Evolutionary conservation across 2,888 invertebrate species (phyloP).

Genomic region (Leptopilina syphax): DNA sequence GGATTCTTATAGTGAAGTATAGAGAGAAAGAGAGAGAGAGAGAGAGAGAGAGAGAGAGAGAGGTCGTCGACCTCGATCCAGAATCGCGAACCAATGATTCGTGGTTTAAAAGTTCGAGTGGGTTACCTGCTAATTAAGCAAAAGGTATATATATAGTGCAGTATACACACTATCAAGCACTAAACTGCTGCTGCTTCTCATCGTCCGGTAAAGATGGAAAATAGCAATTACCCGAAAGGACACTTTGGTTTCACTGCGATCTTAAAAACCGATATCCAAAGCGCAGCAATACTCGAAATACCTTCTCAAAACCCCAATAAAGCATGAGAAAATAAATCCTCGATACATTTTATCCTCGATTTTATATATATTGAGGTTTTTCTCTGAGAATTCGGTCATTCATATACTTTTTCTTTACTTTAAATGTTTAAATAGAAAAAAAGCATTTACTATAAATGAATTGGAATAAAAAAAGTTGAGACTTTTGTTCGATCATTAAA

Average conservation of each 20-base stretch:
- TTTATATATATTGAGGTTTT: background rate
- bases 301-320: background rate
- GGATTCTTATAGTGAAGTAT: slow-evolving; percentile 23
- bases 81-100: slow-evolving; percentile 35
- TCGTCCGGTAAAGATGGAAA: slow-evolving; percentile 14
- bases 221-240: slow-evolving; percentile 38
- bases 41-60: background rate
- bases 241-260: slow-evolving; percentile 38
- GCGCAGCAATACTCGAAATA: slow-evolving; percentile 16
- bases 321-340: slow-evolving; percentile 18
- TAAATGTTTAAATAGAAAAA: background rate
- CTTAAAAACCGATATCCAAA: slow-evolving; percentile 33
- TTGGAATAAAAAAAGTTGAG: too few species aligned
- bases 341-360: background rate
- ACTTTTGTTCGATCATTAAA: too few species aligned
- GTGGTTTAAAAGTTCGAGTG: slow-evolving; percentile 36
- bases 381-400: slow-evolving; percentile 9
- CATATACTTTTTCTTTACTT: background rate
- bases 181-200: slow-evolving; percentile 16
- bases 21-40: background rate
- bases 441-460: background rate
- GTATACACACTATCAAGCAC: slow-evolving; percentile 14
- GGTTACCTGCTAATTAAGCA: slow-evolving; percentile 41
- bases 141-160: background rate
- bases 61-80: slow-evolving; percentile 30